A percentile compares a stretch with the other conserved stretches of the same genome.
Evolutionary conservation across 1,140 invertebrate species (phyloP).

Genomic region (Tribolium madens): DNA sequence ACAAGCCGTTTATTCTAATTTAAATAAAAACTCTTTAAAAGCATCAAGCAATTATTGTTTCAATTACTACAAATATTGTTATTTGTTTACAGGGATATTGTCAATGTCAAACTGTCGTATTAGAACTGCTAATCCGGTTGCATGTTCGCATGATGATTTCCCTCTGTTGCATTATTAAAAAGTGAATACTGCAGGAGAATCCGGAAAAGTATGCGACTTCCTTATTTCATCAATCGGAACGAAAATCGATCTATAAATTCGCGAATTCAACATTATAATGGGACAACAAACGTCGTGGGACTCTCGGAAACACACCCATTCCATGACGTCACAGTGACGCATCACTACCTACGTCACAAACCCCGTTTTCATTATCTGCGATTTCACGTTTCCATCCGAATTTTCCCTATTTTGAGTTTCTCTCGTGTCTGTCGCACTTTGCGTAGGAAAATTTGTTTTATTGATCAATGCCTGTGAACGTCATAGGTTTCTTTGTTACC

Average conservation of each 20-base stretch:
- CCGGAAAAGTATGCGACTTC: constrained; percentile 8
- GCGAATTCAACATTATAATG: constrained; percentile 1
- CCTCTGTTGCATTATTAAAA: constrained; percentile 5
- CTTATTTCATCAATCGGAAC: constrained; percentile 2
- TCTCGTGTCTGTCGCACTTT: constrained; percentile 26
- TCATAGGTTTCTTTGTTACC: constrained; percentile 1
- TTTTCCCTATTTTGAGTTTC: constrained; percentile 1
- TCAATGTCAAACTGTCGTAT: too few species aligned
- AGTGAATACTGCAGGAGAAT: neutral
- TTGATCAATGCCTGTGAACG: constrained; percentile 25
- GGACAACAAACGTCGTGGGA: constrained; percentile 11
- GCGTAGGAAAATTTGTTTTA: constrained; percentile 34
- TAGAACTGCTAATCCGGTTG: too few species aligned
- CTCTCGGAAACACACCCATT: constrained; percentile 41
- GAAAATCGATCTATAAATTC: constrained; percentile 5
- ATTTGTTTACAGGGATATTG: too few species aligned
- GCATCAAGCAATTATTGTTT: too few species aligned
- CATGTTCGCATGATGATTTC: neutral
- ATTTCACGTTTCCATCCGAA: constrained; percentile 13
- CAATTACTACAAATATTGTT: too few species aligned
- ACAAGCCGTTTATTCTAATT: too few species aligned
- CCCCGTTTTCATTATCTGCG: constrained; percentile 41
- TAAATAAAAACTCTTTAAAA: too few species aligned
- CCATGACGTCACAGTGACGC: constrained; percentile 42
- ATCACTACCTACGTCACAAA: constrained; percentile 33